phyloP scores from a whole-genome alignment of 2,113 vertebrate species.

The Stictonetta naevosa region DNA sequence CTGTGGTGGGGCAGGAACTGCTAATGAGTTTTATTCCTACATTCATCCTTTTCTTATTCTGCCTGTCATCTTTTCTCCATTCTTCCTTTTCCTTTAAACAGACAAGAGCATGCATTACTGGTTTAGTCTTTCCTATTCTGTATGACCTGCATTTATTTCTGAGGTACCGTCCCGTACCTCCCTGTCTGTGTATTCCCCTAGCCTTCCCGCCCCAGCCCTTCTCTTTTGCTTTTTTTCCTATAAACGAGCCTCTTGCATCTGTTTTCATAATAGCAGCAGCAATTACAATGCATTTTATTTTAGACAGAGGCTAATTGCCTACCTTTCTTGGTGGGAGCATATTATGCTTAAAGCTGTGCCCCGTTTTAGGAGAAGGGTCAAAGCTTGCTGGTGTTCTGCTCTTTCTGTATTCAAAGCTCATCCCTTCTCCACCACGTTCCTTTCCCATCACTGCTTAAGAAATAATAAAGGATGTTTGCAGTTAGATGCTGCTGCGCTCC shows the following conservation, averaged over 20 bases:
- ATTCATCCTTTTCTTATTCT: neutral
- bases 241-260: neutral
- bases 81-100: neutral
- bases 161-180: neutral
- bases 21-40: neutral
- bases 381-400: neutral
- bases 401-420: neutral
- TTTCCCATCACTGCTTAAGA: neutral
- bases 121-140: neutral
- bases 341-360: neutral
- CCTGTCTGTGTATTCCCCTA: neutral
- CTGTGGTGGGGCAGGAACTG: too few relatives aligned
- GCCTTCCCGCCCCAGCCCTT: neutral
- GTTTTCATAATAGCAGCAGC: neutral
- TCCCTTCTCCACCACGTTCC: neutral
- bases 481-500: neutral
- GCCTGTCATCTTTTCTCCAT: neutral
- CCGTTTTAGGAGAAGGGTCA: neutral
- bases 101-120: neutral
- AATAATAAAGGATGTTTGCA: neutral
- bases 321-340: neutral
- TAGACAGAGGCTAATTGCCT: neutral
- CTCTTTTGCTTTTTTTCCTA: neutral
- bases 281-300: neutral
- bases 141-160: neutral